Conservation (phyloP, 2,888 invertebrate genomes). For the Onchidella celtica region DNA sequence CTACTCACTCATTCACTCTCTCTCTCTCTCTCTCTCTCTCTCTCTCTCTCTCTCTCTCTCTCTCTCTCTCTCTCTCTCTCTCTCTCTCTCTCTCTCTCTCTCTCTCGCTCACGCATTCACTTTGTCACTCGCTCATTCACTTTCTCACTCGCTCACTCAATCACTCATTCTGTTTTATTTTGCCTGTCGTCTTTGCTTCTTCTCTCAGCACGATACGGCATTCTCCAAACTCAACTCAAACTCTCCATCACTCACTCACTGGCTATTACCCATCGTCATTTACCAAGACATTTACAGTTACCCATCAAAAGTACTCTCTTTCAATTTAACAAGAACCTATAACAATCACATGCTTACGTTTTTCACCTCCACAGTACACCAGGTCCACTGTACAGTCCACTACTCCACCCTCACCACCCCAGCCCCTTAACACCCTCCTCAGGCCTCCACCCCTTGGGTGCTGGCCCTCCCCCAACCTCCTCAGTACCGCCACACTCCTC, state of each 20-base stretch:
- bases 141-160: neutral
- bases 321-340: too few species aligned
- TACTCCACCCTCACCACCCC: constrained; percentile 43
- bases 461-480: constrained; percentile 49
- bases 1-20: too few species aligned
- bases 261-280: too few species aligned
- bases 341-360: too few species aligned
- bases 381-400: constrained; percentile 23
- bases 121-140: neutral
- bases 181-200: too few species aligned
- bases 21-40: too few species aligned
- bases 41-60: neutral
- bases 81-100: neutral
- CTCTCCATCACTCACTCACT: too few species aligned
- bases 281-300: too few species aligned
- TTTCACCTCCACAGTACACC: constrained; percentile 19
- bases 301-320: too few species aligned
- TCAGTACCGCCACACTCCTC: constrained; percentile 54
- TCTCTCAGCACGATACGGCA: too few species aligned
- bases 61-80: neutral
- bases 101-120: constrained; percentile 11
- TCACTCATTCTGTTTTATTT: constrained; percentile 3
- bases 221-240: too few species aligned
- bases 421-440: constrained; percentile 45
- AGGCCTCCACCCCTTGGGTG: constrained; percentile 36